Conservation (phyloP, 2,113 vertebrate genomes). For the Pluvianellus socialis region DNA sequence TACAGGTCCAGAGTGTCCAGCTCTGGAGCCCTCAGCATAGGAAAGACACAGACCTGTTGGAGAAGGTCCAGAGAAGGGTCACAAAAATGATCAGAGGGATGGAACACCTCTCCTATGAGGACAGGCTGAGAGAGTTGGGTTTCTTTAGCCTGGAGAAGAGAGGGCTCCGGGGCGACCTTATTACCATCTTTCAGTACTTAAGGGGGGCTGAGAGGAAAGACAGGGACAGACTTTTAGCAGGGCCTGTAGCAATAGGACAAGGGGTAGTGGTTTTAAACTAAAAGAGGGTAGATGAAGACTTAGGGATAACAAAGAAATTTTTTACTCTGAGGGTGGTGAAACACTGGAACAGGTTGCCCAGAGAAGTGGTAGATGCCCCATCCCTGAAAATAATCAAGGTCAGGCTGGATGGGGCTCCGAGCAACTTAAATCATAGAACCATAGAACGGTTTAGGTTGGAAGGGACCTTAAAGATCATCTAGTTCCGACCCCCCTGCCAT, state of each 20-base stretch:
- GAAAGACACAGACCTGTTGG: neutral
- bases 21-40: rapidly evolving
- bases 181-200: rapidly evolving
- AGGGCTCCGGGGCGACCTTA: neutral
- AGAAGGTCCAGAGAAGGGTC: neutral
- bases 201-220: neutral
- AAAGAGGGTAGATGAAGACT: neutral
- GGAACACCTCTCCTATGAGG: neutral
- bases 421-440: neutral
- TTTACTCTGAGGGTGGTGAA: neutral
- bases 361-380: neutral
- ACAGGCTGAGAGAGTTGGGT: neutral
- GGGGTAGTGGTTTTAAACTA: neutral
- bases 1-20: neutral
- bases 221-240: neutral
- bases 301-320: neutral
- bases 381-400: neutral
- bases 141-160: neutral
- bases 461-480: no score
- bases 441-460: no score
- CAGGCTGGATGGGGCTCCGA: neutral
- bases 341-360: neutral
- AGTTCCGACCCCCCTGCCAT: no score
- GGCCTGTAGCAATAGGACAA: neutral
- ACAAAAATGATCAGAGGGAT: neutral